Conservation (phyloP, 2,797 vertebrate species). For the Xenentodon cancila region DNA sequence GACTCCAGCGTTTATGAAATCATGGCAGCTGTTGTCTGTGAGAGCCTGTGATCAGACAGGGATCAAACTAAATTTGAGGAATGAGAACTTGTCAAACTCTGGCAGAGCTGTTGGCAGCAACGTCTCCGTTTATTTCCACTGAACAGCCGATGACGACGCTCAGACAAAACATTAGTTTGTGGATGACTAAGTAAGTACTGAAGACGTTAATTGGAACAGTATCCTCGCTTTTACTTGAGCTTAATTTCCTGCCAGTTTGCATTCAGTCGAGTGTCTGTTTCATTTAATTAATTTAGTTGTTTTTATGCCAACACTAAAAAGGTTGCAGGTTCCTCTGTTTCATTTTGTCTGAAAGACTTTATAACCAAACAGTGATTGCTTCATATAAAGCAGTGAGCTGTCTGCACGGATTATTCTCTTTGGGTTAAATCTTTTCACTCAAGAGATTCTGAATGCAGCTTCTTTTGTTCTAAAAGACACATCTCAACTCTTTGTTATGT, state of each 20-base stretch:
- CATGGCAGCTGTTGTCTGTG: slow-evolving; percentile 61
- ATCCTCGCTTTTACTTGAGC: slow-evolving; percentile 33
- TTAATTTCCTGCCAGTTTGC: slow-evolving; percentile 37
- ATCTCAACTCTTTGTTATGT: slow-evolving; percentile 13
- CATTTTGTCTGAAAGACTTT: slow-evolving; percentile 3
- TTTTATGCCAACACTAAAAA: too few relatives aligned
- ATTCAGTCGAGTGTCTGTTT: slow-evolving; percentile 5
- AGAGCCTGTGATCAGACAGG: slow-evolving; percentile 70
- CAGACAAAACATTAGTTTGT: slow-evolving; percentile 45
- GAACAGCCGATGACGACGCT: slow-evolving; percentile 42
- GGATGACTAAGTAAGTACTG: slow-evolving; percentile 49
- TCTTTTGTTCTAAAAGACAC: slow-evolving; percentile 22
- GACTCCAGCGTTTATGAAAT: slow-evolving; percentile 70
- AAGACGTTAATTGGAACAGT: slow-evolving; percentile 36
- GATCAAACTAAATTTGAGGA: slow-evolving; percentile 53
- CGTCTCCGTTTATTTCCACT: slow-evolving; percentile 56
- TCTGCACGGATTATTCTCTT: slow-evolving; percentile 25
- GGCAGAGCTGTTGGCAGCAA: slow-evolving; percentile 29
- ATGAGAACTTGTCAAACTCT: slow-evolving; percentile 48
- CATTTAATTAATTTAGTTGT: not conserved
- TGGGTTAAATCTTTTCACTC: slow-evolving; percentile 19
- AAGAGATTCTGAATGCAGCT: slow-evolving; percentile 33
- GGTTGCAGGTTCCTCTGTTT: too few relatives aligned
- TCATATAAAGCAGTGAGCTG: not conserved
- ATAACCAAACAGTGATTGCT: slow-evolving; percentile 18